These are phyloP conservation scores for Limanda limanda DNA, from an alignment of 2,113 vertebrate genomes.

Conservation along the genomic window DNA sequence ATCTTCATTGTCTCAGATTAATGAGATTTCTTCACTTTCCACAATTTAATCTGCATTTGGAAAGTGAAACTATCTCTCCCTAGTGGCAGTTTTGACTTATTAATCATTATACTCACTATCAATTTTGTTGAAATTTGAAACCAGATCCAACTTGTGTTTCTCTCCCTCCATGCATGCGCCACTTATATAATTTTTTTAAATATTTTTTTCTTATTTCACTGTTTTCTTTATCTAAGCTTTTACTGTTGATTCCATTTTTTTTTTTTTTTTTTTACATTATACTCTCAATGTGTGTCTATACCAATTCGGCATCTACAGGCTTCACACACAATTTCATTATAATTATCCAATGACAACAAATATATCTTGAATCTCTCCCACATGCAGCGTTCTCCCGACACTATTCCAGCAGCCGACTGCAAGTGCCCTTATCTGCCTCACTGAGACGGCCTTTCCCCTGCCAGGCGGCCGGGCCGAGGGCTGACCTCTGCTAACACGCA, in stretches of 20 bases:
- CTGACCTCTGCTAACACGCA: slow-evolving; percentile 79
- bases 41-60: neutral
- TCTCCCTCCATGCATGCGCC: neutral
- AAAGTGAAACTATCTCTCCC: neutral
- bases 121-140: too few species aligned
- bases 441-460: slow-evolving; percentile 42
- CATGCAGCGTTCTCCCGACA: neutral
- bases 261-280: neutral
- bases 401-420: slow-evolving; percentile 17
- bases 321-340: too few species aligned
- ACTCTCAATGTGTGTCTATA: too few species aligned
- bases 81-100: neutral
- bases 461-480: slow-evolving; percentile 60
- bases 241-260: neutral
- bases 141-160: too few species aligned
- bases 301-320: too few species aligned
- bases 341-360: too few species aligned
- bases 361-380: neutral
- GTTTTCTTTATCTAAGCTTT: neutral
- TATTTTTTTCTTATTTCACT: too few species aligned
- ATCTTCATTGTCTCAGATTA: neutral
- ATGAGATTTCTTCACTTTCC: neutral
- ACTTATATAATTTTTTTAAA: too few species aligned
- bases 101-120: neutral
- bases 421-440: slow-evolving; percentile 39